Conservation (phyloP, 2,797 vertebrate species). For the Syngnathus acus region DNA sequence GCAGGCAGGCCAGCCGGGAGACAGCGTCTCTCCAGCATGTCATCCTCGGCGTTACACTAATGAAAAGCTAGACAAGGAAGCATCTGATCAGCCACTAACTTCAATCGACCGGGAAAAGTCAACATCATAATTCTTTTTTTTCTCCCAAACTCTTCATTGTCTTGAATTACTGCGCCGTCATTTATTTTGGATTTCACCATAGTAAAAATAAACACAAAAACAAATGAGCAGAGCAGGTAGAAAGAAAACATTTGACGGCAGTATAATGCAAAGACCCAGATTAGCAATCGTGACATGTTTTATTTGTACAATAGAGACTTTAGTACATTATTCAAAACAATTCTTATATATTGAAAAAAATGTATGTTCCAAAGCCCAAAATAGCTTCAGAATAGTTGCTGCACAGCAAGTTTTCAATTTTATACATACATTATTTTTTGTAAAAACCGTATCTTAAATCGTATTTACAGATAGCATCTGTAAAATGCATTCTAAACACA, state of each 20-base stretch:
- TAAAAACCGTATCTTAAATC: constrained; percentile 81
- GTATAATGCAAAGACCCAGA: constrained; percentile 46
- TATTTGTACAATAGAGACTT: constrained; percentile 87
- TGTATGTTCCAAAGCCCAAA: constrained; percentile 95
- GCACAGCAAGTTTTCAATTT: constrained; percentile 84
- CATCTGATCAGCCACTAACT: constrained; percentile 41
- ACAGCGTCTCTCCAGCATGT: no score
- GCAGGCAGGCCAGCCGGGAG: no score
- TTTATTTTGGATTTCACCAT: background rate
- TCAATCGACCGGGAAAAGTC: background rate
- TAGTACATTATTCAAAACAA: constrained; percentile 99
- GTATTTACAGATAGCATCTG: constrained; percentile 92
- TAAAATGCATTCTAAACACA: constrained; percentile 88
- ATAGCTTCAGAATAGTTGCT: constrained; percentile 87
- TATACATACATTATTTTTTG: constrained; percentile 66
- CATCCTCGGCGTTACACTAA: constrained; percentile 28
- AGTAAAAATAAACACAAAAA: background rate
- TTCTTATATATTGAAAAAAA: constrained; percentile 99
- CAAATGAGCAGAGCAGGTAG: background rate
- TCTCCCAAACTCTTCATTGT: background rate
- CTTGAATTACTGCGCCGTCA: background rate
- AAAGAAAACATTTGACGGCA: constrained; percentile 11
- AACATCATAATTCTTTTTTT: background rate
- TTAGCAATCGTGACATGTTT: constrained; percentile 97
- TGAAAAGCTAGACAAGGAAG: constrained; percentile 42